Evolutionary conservation across 2,888 invertebrate genomes (phyloP), one percentile per base, ranked within the genome.

Genomic region (Sarcophaga variegata): DNA sequence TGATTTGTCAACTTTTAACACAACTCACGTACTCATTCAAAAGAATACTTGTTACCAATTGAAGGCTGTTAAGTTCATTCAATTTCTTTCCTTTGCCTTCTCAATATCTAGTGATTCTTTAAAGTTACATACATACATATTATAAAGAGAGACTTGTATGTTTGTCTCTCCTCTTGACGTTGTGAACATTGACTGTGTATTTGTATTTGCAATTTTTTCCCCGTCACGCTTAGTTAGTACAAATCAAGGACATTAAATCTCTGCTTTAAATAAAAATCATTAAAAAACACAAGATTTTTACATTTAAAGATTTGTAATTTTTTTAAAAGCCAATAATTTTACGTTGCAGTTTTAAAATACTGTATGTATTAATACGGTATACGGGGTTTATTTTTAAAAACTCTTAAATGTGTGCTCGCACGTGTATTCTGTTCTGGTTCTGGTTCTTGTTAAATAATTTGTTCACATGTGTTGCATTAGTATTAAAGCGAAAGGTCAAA

Each of bases 211-310:
- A 70, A 60, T 78, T 72, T 66, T 79, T 79, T 76, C 64, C 37
- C 37, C 81, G n/a, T 71, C 63, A 87, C 76, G 81, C 75, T 87
- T 82, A 81, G 81, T 87, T 87, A 79, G 25, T 22, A 75, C 54
- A 72, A 82, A 72, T 83, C 76, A 84, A 87, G 76, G 81, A 62
- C 81, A 78, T 12, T 54, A 37, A 71, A 59, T 70, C 12, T 25
- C 25, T 17, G 25, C 54, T 17, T 6, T n/a, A 27, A 59, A 71
- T 54, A 54, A 17, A 54, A 69, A 47, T 47, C 5, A 45, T 5
- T 20, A 5, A 10, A 47, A 27, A 20, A 37, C 6, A 37, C 6
- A 37, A 37, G 37, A 37, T 37, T 37, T 37, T 37, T 37, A 37
- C 37, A 70, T 37, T 71, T 11, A 12, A 60, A 54, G 70, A 20